Conservation (phyloP, 2,797 vertebrate genomes). For the Gastrophryne carolinensis region DNA sequence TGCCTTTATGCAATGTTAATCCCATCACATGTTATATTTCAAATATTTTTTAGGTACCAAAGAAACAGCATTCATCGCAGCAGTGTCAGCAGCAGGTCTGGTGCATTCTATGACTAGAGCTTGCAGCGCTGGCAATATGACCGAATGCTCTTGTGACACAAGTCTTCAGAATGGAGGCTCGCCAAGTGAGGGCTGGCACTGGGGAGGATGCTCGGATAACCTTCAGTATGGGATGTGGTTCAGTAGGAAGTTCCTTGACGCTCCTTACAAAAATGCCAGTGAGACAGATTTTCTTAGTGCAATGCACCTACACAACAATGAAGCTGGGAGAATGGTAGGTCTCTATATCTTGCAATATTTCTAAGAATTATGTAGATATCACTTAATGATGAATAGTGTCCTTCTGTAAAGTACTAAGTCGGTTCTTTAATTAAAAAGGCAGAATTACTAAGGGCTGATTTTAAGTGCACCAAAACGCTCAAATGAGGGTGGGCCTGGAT, state of each 20-base stretch:
- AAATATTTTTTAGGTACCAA: conserved; percentile 85
- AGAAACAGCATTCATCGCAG: conserved; percentile 89
- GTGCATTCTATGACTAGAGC: conserved; percentile 87
- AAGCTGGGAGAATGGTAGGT: conserved; percentile 91
- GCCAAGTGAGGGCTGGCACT: conserved; percentile 84
- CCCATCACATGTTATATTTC: too few relatives aligned
- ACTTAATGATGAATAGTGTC: too few relatives aligned
- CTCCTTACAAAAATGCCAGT: conserved; percentile 63
- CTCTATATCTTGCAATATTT: too few relatives aligned
- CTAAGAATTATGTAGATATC: too few relatives aligned
- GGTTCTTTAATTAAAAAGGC: too few relatives aligned
- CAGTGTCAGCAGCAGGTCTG: conserved; percentile 85
- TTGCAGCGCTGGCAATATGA: conserved; percentile 90
- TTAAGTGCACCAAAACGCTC: too few relatives aligned
- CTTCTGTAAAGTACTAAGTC: too few relatives aligned
- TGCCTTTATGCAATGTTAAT: too few relatives aligned
- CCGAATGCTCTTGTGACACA: conserved; percentile 87
- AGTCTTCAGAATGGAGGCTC: conserved; percentile 74
- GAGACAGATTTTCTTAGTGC: conserved; percentile 64
- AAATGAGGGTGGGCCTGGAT: too few relatives aligned
- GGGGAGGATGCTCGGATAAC: conserved; percentile 95
- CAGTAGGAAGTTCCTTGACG: conserved; percentile 88
- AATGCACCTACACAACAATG: conserved; percentile 90
- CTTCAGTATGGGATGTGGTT: conserved; percentile 87
- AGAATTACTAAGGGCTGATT: too few relatives aligned